Evolutionary conservation across 1,140 invertebrate genomes (phyloP).

Genomic region (Hydropsyche tenuis): DNA sequence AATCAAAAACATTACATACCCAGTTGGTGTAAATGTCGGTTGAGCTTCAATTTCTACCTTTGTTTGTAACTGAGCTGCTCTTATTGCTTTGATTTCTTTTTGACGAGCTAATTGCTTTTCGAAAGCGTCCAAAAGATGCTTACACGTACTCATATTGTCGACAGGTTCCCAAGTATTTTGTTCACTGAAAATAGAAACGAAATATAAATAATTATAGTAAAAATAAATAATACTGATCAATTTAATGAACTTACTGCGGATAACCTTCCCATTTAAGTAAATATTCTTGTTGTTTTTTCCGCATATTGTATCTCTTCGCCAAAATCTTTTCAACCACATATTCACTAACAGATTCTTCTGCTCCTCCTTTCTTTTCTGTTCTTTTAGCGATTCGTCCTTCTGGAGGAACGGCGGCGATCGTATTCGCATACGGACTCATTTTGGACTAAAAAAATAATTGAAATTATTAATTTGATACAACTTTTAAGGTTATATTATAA

Average conservation of each 20-base stretch:
- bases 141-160: slow-evolving; percentile 74
- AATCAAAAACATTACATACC: slow-evolving; percentile 52
- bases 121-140: slow-evolving; percentile 77
- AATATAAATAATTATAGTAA: not conserved
- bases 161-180: slow-evolving; percentile 83
- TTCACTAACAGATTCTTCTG: slow-evolving; percentile 63
- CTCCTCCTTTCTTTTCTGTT: slow-evolving; percentile 57
- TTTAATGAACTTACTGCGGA: slow-evolving; percentile 66
- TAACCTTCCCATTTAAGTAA: slow-evolving; percentile 84
- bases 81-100: slow-evolving; percentile 71
- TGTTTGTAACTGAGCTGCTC: slow-evolving; percentile 54
- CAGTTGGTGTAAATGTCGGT: slow-evolving; percentile 57
- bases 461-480: too few species aligned
- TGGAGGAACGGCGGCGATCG: slow-evolving; percentile 15
- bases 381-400: slow-evolving; percentile 56
- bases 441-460: slow-evolving; percentile 5
- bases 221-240: slow-evolving; percentile 21
- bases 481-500: not conserved
- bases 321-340: slow-evolving; percentile 80
- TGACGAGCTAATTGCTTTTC: slow-evolving; percentile 78
- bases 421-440: slow-evolving; percentile 10
- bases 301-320: slow-evolving; percentile 79
- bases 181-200: slow-evolving; percentile 60
- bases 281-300: slow-evolving; percentile 79
- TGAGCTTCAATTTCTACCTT: slow-evolving; percentile 52